These are phyloP conservation scores for Hydroisotoma schaefferi DNA, from an alignment of 2,888 invertebrate genomes.

Conservation along the genomic window DNA sequence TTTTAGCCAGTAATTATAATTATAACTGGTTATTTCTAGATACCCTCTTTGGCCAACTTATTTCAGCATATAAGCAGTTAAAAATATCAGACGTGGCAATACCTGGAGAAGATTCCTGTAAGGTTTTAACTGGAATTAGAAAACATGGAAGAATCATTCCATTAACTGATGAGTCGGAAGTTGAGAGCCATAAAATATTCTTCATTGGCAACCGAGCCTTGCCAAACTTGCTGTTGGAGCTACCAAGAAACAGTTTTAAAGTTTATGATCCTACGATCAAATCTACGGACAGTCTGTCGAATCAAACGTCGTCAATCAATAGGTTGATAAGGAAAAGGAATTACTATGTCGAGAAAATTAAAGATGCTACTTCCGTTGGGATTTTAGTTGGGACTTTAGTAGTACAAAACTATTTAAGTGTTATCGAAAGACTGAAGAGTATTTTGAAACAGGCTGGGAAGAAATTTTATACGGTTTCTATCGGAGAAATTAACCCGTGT, in stretches of 20 bases:
- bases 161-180: constrained; percentile 7
- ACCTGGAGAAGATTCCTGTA: too few relatives aligned
- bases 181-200: constrained; percentile 58
- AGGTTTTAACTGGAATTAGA: constrained; percentile 13
- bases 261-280: constrained; percentile 51
- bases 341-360: constrained; percentile 83
- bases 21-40: too few relatives aligned
- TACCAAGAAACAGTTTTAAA: constrained; percentile 51
- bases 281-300: constrained; percentile 42
- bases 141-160: constrained; percentile 24
- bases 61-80: too few relatives aligned
- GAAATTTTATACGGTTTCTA: constrained; percentile 84
- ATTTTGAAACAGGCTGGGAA: constrained; percentile 73
- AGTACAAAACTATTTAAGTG: constrained; percentile 70
- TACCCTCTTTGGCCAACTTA: too few relatives aligned
- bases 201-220: constrained; percentile 66
- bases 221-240: constrained; percentile 59
- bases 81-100: too few relatives aligned
- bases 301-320: constrained; percentile 50
- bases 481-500: constrained; percentile 90
- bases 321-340: constrained; percentile 73
- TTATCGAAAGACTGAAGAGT: constrained; percentile 69
- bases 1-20: too few relatives aligned
- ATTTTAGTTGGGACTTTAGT: constrained; percentile 88
- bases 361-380: constrained; percentile 81